Evolutionary conservation across 2,888 invertebrate genomes (phyloP), one percentile per base, ranked within the genome.

Genomic region (Drosophila atripex): DNA sequence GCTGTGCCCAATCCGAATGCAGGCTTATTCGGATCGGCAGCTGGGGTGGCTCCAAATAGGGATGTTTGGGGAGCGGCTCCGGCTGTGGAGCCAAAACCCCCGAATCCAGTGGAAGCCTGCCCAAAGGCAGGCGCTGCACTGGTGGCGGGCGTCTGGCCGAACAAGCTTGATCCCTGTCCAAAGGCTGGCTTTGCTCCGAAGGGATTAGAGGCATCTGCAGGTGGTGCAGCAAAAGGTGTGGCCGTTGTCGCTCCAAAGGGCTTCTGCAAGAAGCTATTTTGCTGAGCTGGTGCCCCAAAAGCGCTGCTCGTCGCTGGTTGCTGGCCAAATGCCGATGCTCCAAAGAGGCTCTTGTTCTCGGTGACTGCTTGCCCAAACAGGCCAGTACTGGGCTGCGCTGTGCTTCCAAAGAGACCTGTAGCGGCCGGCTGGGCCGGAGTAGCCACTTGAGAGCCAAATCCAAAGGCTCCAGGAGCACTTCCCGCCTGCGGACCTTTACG

Each of bases 401-500:
- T 90, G 46, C 92, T 77, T 54, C 94, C 93, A 92, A 95, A 93
- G 47, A 94, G 86, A 45, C 91, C 89, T 3, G 90, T 64, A 2
- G 89, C 84, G 0, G 92, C 90, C 0, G 89, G 78, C 71, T 92
- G 92, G 7, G 91, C 88, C 5, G 90, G 74, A 23, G 91, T 71
- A 0, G 93, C 93, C 16, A 61, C 60, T 74, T 94, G 94, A 53
- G 94, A 88, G 21, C 92, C 92, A 51, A 85, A 87, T 0, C 93
- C 93, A 80, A 94, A 94, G 47, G 94, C 89, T 1, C 92, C 92
- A 6, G 88, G 72, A 0, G 88, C 77, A 1, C 68, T 72, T 0
- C 92, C 88, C 30, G 92, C 90, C 77, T 93, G 93, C 16, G 92
- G 93, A 39, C 98, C 97, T 92, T 99, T 99, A 3, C 98, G 93